Evolutionary conservation across 2,113 vertebrate genomes (phyloP), one percentile per base, ranked within the genome.

Genomic region (Tylochromis polylepis): DNA sequence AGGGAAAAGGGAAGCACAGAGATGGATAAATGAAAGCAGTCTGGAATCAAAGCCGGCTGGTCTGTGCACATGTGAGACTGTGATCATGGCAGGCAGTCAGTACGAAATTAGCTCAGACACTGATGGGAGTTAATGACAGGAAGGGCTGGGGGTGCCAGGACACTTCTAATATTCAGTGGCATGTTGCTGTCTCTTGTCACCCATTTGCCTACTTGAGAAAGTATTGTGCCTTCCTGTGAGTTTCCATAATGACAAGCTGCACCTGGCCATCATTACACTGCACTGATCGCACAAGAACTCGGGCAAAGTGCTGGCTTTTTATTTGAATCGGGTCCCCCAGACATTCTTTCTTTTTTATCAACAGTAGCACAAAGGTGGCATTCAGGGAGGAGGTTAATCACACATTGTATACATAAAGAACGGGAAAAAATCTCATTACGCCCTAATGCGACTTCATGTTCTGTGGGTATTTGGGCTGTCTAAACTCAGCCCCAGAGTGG

Each of bases 11-110:
- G 62, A 89, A 79, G 81, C 78, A 81, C 4, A 82, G 85, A 83
- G 75, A 79, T 38, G 78, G 60, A 88, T 85, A 85, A 93, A 93
- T 88, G 77, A 91, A 94, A 94, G 90, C n/a, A 75, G 75, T 22
- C 75, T 31, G 62, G 72, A 91, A 94, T 94, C 90, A 93, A 92
- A 94, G 86, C 59, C 2, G 16, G 38, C 62, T 81, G 85, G 82
- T 81, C 87, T 72, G 83, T 36, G 31, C 65, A 79, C 58, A 82
- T 88, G 79, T 79, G 89, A 89, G 34, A 67, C 83, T 92, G 78
- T 91, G 92, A 93, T 93, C 90, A 87, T 72, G 24, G 82, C 82
- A 38, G 82, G 59, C 85, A 86, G 87, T 79, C 84, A 83, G 43
- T 81, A 56, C 84, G 84, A 92, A 92, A 90, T 81, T 65, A 90